A percentile compares a stretch with the other conserved stretches of the same genome.
Evolutionary conservation across 2,888 invertebrate genomes (phyloP).

Genomic region (Drosophila antonietae): DNA sequence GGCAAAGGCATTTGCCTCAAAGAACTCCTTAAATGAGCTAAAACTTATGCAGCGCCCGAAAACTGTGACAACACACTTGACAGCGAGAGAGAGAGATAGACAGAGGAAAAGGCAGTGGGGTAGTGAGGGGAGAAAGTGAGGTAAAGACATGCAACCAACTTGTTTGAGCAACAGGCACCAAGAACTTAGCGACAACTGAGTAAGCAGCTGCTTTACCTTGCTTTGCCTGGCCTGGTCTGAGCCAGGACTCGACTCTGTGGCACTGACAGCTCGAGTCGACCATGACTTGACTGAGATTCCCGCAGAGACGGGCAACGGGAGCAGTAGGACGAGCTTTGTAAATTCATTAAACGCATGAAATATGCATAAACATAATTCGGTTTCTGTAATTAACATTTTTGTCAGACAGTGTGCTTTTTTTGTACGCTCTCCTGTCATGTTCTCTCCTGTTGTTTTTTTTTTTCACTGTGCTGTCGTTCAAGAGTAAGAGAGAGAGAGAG

Average conservation of each 20-base stretch:
- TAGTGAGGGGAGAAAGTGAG: no score
- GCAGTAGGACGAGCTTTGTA: constrained; percentile 31
- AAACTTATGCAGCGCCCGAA: constrained; percentile 9
- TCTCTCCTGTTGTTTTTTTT: not conserved
- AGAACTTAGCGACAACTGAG: constrained; percentile 6
- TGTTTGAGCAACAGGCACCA: constrained; percentile 11
- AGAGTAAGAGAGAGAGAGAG: not conserved
- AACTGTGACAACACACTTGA: constrained; percentile 1
- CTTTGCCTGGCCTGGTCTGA: not conserved
- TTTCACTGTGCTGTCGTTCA: not conserved
- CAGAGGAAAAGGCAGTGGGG: no score
- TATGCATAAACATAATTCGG: constrained; percentile 67
- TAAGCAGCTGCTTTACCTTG: not conserved
- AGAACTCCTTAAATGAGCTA: not conserved
- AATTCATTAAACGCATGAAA: constrained; percentile 61
- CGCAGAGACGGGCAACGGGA: constrained; percentile 7
- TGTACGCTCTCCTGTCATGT: not conserved
- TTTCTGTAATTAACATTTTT: constrained; percentile 49
- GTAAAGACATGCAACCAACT: not conserved
- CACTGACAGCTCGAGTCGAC: constrained; percentile 1
- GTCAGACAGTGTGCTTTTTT: constrained; percentile 4
- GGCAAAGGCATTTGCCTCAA: not conserved
- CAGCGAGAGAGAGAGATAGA: not conserved
- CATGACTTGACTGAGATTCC: constrained; percentile 12
- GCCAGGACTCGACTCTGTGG: not conserved